Base-by-base conservation (phyloP, 2,113 vertebrate species). In the Tenrec ecaudatus region DNA sequence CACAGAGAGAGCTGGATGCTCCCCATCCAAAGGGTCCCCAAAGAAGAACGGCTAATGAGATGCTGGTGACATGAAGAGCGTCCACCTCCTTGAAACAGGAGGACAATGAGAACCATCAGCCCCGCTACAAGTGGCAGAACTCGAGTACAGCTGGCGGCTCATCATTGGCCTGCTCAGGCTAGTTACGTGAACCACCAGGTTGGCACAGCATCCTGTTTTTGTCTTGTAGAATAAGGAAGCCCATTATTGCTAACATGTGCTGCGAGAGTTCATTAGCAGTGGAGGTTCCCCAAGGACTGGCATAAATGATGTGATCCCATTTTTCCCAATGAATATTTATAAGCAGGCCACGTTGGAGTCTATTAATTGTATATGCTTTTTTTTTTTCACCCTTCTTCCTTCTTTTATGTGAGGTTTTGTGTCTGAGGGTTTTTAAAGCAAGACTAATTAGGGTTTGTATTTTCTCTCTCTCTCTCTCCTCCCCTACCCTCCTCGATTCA, bases 301-400 rank as follows among this genome's bases (percentile, higher is more conserved):
- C 89, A 92, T 95, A 97, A 97, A 96, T 93, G 97, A 98, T 97
- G 97, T 94, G 97, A 98, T 97, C 97, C 97, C 97, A 94, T 97
- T 98, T 98, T 98, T 96, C 94, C 88, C 95, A 92, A 97, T 98
- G 98, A 98, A 98, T 98, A 98, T 98, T 98, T 98, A 98, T 98
- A 97, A 98, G 97, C 90, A 97, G 95, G 88, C 97, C 92, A 71
- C 94, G 97, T 95, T 97, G 96, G 94, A 97, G 94, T 96, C 97
- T 97, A 86, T 95, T 97, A 94, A 96, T 97, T 96, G 84, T 96
- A 81, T 76, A 89, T 85, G 19, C 71, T 87, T 82, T 95, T 97
- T 95, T 94, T 69, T 36, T 57, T 73, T 92, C 27, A 53, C 47
- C 47, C 78, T 93, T 81, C 60, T 62, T 58, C 40, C 57, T 1